These are phyloP conservation scores for Zaprionus davidi DNA, from an alignment of 1,140 invertebrate species.

Conservation along the genomic window DNA sequence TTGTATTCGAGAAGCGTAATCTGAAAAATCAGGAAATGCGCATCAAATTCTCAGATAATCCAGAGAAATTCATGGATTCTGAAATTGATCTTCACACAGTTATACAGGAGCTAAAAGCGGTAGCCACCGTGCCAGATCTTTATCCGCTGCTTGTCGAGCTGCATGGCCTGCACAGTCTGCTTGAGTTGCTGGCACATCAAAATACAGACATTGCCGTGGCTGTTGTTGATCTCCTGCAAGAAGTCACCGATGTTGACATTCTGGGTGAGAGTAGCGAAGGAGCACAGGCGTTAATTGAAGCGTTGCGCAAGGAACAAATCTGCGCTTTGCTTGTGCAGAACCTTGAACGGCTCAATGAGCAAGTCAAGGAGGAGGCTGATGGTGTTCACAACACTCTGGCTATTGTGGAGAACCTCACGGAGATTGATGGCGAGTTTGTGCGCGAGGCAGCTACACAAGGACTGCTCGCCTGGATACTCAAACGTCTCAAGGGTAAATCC, in stretches of 20 bases:
- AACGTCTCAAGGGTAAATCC: slow-evolving; percentile 92
- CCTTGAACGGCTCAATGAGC: slow-evolving; percentile 96
- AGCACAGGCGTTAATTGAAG: slow-evolving; percentile 90
- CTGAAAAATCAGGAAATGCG: slow-evolving; percentile 98
- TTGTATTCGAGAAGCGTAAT: slow-evolving; percentile 97
- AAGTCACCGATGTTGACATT: slow-evolving; percentile 98
- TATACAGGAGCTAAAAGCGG: slow-evolving; percentile 96
- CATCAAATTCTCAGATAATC: slow-evolving; percentile 98
- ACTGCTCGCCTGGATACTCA: slow-evolving; percentile 95
- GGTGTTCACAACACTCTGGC: slow-evolving; percentile 98
- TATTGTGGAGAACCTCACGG: slow-evolving; percentile 96
- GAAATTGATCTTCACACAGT: slow-evolving; percentile 97
- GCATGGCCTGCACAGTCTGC: slow-evolving; percentile 93
- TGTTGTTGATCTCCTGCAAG: slow-evolving; percentile 93
- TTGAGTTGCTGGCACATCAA: slow-evolving; percentile 97
- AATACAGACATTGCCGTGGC: slow-evolving; percentile 97
- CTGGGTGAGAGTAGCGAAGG: slow-evolving; percentile 95
- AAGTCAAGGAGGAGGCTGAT: slow-evolving; percentile 96
- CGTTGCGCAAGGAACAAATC: slow-evolving; percentile 94
- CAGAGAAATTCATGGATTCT: slow-evolving; percentile 99
- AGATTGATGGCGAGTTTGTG: slow-evolving; percentile 94
- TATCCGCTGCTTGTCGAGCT: slow-evolving; percentile 96
- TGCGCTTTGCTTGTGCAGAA: slow-evolving; percentile 96
- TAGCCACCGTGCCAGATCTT: slow-evolving; percentile 97
- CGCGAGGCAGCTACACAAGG: slow-evolving; percentile 94